Conservation (phyloP, 2,888 invertebrate species). For the Spicauda simplicius region DNA sequence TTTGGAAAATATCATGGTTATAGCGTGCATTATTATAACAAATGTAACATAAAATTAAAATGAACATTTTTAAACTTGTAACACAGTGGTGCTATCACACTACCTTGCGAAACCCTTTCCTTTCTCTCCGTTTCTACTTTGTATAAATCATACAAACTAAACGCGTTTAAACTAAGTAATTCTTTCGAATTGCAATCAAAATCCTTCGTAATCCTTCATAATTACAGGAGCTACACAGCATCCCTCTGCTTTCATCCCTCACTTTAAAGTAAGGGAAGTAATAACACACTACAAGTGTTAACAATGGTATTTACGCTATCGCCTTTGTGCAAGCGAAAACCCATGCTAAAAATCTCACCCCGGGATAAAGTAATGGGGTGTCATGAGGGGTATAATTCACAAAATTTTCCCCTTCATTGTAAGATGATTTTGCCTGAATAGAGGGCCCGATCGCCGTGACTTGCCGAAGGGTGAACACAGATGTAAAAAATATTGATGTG, state of each 20-base stretch:
- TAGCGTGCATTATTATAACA: too few relatives aligned
- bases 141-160: too few relatives aligned
- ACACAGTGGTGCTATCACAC: neutral
- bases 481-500: constrained; percentile 11
- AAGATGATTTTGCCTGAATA: constrained; percentile 67
- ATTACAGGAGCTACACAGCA: constrained; percentile 8
- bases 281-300: constrained; percentile 34
- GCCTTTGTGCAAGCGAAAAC: constrained; percentile 31
- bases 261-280: constrained; percentile 22
- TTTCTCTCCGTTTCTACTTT: too few relatives aligned
- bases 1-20: too few relatives aligned
- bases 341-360: constrained; percentile 54
- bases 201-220: constrained; percentile 20
- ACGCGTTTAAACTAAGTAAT: too few relatives aligned
- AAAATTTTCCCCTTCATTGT: constrained; percentile 75
- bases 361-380: constrained; percentile 67
- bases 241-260: neutral
- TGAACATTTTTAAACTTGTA: neutral
- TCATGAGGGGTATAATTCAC: constrained; percentile 73
- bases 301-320: constrained; percentile 34
- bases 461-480: constrained; percentile 56
- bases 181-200: neutral
- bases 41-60: too few relatives aligned
- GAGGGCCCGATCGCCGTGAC: constrained; percentile 66
- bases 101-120: neutral